A percentile compares a stretch with the other conserved stretches of the same genome.
Conservation (phyloP, 1,140 invertebrate species). For the Branchinecta lindahli region DNA sequence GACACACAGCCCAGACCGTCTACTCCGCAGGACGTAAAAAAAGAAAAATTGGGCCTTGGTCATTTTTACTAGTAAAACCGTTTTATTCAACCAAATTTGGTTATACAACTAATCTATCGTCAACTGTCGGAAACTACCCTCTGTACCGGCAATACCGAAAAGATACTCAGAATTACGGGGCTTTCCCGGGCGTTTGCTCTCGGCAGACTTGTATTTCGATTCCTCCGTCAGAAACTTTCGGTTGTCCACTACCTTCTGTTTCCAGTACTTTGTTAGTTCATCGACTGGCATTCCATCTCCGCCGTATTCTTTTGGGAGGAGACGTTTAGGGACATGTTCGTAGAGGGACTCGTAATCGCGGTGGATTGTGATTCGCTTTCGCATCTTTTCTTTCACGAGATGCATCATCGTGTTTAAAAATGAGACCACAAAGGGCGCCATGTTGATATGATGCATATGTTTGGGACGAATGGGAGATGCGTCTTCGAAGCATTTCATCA, state of each 20-base stretch:
- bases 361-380: conserved; percentile 15
- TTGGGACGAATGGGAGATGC: conserved; percentile 15
- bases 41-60: no score
- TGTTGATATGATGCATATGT: conserved; percentile 10
- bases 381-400: conserved; percentile 14
- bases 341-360: conserved; percentile 52
- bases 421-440: not conserved
- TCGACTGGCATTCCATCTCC: conserved; percentile 50
- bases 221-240: conserved; percentile 34
- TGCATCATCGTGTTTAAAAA: not conserved
- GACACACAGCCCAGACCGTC: no score
- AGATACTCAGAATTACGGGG: conserved; percentile 43
- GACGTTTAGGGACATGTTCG: conserved; percentile 54
- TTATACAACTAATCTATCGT: conserved; percentile 42
- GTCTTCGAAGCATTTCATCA: conserved; percentile 25
- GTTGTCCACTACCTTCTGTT: conserved; percentile 18
- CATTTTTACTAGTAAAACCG: no score
- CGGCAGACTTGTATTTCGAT: conserved; percentile 39
- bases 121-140: conserved; percentile 54
- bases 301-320: conserved; percentile 61
- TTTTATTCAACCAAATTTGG: no score
- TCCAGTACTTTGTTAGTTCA: conserved; percentile 38
- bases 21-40: no score
- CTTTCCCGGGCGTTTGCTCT: conserved; percentile 43
- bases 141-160: conserved; percentile 38